Base-by-base conservation (phyloP, 30 jellyfish, hydroid and myxozoan species). In the Aurelia sp. region DNA sequence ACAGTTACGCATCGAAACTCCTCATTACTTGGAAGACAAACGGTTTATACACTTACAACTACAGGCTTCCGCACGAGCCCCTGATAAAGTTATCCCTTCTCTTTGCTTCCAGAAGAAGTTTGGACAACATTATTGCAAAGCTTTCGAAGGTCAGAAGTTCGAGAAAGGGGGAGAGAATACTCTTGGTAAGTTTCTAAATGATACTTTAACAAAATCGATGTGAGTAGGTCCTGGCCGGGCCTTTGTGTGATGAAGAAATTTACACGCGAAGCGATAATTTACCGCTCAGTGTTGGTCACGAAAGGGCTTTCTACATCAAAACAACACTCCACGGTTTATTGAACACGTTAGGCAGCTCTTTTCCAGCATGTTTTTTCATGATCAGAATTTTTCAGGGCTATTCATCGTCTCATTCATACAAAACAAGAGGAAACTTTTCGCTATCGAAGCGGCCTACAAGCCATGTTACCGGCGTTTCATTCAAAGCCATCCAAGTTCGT, bases 81-180 rank as follows among this genome's bases (percentile, higher is more conserved):
- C 55, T 44, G 15, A 44, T 47, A 66, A 11, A 47, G 22, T 66
- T 21, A n/a, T 21, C 50, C 22, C 53, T 66, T 3, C 41, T n/a
- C 44, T 21, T 58, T n/a, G 77, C 44, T 17, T n/a, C 48, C 62
- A 89, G 97, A 64, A 83, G 97, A 68, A 89, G 97, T 73, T 73
- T 89, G 40, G 97, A 89, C 71, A 79, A 71, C 86, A 89, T 89
- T 61, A 89, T 89, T 20, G 97, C 97, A 11, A 89, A 89, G 79
- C 92, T 89, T 13, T 89, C 97, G 11, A 89, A 89, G 60, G 97
- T 76, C 44, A 72, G 89, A 66, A 72, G 82, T 47, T 80, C 88
- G 48, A 73, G 78, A 57, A 71, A 65, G 58, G 88, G 92, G 50
- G 87, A 89, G 71, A 79, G 97, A n/a, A 89, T 89, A 18, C 70